Base-by-base conservation (phyloP, 2,113 vertebrate genomes). In the Antechinus stuartii region DNA sequence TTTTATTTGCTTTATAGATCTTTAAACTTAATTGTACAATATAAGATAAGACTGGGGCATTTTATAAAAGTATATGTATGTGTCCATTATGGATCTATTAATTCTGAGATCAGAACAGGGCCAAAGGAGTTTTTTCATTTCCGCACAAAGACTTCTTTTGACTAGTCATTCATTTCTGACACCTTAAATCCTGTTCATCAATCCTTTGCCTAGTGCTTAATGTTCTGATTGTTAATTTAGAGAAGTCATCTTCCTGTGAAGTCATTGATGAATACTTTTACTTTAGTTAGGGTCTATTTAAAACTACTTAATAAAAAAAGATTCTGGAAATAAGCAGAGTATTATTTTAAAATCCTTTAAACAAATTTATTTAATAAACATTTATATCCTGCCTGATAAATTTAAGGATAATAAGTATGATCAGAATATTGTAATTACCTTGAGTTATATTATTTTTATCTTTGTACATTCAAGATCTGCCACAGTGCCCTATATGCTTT, bases 131-230 rank as follows among this genome's bases (percentile, higher is more conserved):
- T 92, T 96, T 96, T 93, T 97, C 92, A 92, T 95, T 95, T 96
- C 96, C 54, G 92, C 90, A 96, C 94, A 94, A 94, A 92, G 0
- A 96, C 96, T 96, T 96, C 93, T 94, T 96, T 95, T 97, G 84
- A 92, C 7, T 1, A 97, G 90, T 94, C 89, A 89, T 95, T 95
- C 96, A 95, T 95, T 97, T 97, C 93, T 94, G 92, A 26, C 50
- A 55, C 95, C 95, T 91, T 96, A 96, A 95, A 89, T 90, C 95
- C 97, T 97, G n/a, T 16, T 97, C 84, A 94, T 93, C 92, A 94
- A 47, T 91, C 55, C 46, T 56, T 95, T 50, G 24, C 30, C 47
- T 90, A 90, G 90, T 27, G 25, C 14, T 49, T 90, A 90, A 90
- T 50, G 24, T 90, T 90, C 3, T 50, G 93, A 96, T 92, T 92